A percentile compares a stretch with the other conserved stretches of the same genome.
phyloP scores from a whole-genome alignment of 1,140 invertebrate genomes.

The Drosophila murphyi region DNA sequence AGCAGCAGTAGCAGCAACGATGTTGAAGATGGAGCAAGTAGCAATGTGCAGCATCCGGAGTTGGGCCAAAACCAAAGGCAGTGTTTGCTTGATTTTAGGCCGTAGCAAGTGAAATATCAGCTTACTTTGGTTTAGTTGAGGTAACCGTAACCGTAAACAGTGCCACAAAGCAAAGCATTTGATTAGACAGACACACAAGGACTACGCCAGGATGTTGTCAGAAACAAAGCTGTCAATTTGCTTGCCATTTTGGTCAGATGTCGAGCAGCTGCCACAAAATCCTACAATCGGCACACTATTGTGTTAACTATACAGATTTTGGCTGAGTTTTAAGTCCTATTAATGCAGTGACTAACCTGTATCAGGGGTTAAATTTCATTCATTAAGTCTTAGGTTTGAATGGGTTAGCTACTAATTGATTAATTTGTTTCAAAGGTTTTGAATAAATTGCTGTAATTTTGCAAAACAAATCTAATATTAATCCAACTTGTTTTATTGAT shows the following conservation, averaged over 20 bases:
- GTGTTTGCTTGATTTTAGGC: constrained; percentile 24
- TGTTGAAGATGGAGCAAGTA: not conserved
- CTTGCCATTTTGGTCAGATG: constrained; percentile 9
- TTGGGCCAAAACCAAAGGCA: constrained; percentile 16
- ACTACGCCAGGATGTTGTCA: constrained; percentile 2
- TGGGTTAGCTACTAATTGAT: not conserved
- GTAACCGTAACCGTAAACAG: constrained; percentile 61
- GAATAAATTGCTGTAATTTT: not conserved
- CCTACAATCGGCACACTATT: constrained; percentile 2
- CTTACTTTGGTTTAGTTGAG: constrained; percentile 56
- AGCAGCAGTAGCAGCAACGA: not conserved
- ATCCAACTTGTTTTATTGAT: too few species aligned
- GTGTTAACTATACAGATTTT: constrained; percentile 6
- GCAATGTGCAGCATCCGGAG: not conserved
- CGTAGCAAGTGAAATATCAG: constrained; percentile 48
- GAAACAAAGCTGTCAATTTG: constrained; percentile 44
- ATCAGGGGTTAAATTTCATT: not conserved
- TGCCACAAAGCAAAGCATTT: constrained; percentile 70
- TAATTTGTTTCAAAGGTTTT: not conserved
- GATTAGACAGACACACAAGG: constrained; percentile 49
- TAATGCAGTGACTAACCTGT: not conserved
- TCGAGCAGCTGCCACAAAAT: constrained; percentile 4
- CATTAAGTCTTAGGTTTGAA: constrained; percentile 2
- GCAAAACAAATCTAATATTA: not conserved
- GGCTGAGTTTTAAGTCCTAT: not conserved